Base-by-base conservation (phyloP, 2,888 invertebrate species). In the Diarsia mendica region DNA sequence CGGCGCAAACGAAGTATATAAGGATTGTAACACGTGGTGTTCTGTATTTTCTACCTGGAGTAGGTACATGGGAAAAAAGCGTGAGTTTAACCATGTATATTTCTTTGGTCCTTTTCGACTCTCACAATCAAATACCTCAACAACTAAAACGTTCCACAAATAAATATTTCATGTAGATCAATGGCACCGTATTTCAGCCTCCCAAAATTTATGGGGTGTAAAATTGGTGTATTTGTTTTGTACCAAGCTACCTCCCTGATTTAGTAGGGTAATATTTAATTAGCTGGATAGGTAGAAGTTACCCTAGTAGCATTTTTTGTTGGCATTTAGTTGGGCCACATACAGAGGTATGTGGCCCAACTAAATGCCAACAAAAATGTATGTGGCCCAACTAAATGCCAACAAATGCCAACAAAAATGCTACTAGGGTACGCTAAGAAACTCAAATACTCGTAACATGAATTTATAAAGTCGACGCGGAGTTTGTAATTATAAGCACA, bases 181-280 rank as follows among this genome's bases (percentile, higher is more conserved):
- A 82, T 71, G 66, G 67, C 71, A 67, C 65, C 74, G 71, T 81
- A 82, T 67, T 76, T 83, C 73, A 85, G 65, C 51, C 72, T 28
- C 60, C 28, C 65, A 68, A 81, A 87, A 89, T 90, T 88, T 84
- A 90, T 88, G 77, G 86, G 71, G 82, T 87, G 88, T 86, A 85
- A 87, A 90, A 87, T 87, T 85, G 79, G 80, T 79, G 79, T 87
- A 88, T 89, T 89, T 89, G 86, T 88, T 89, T 73, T 72, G 82
- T 77, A 67, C 63, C 65, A 70, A 73, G 81, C 83, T 69, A 75
- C 79, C 79, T 75, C 77, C 44, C 81, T 88, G 87, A 89, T 89
- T 90, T 89, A 89, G 80, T 78, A 67, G 76, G 84, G 82, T 83
- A 77, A 82, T 83, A 85, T 89, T 88, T 88, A 89, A 88, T 89